Evolutionary conservation across 2,113 vertebrate species (phyloP).

Genomic region (Nanorana parkeri): DNA sequence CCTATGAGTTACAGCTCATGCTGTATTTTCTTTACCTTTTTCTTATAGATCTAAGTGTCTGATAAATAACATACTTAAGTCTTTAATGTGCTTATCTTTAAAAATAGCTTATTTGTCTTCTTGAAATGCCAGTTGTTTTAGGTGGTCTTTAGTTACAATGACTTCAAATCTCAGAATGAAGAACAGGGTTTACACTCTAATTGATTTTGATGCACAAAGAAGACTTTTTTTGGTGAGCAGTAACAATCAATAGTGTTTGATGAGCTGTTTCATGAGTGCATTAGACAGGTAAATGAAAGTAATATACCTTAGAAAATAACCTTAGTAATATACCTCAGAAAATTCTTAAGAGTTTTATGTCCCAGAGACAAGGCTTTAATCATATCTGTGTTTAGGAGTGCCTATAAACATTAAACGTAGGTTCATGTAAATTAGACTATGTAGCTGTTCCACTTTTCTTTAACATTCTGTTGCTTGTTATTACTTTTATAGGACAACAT

Average conservation of each 20-base stretch:
- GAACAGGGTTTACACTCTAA: neutral
- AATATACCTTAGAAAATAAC: too few relatives aligned
- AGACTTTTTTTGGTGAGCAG: constrained; percentile 15
- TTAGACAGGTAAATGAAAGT: neutral
- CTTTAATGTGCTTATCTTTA: too few relatives aligned
- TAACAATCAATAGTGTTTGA: constrained; percentile 38
- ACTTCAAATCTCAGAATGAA: neutral
- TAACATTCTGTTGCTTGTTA: too few relatives aligned
- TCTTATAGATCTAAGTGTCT: too few relatives aligned
- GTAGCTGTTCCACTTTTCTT: too few relatives aligned
- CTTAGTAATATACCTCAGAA: too few relatives aligned
- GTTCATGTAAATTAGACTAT: too few relatives aligned
- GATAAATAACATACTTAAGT: too few relatives aligned
- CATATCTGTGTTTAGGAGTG: neutral
- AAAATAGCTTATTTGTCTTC: neutral
- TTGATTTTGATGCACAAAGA: constrained; percentile 26
- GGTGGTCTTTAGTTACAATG: constrained; percentile 21
- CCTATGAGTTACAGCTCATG: too few relatives aligned
- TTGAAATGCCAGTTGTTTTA: constrained; percentile 14
- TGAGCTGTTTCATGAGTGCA: constrained; percentile 9
- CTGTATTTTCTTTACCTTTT: too few relatives aligned
- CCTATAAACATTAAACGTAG: too few relatives aligned
- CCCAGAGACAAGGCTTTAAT: constrained; percentile 1
- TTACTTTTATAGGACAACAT: too few relatives aligned
- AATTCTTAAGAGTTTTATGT: constrained; percentile 1